Conservation (phyloP, 2,888 invertebrate genomes). For the Scelioninae gen. 1 region DNA sequence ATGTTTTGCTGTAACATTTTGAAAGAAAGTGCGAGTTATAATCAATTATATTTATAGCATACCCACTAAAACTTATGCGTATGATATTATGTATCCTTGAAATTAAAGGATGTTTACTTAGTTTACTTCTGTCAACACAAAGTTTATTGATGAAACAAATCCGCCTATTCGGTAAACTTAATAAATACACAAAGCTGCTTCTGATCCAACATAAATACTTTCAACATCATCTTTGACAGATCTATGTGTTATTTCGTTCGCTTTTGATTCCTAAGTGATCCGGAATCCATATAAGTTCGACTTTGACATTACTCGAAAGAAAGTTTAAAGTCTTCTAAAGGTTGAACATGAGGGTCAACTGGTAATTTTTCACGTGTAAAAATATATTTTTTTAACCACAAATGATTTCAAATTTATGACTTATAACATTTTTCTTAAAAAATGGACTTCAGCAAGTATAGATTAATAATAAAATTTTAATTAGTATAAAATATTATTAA, state of each 20-base stretch:
- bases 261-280: conserved; percentile 46
- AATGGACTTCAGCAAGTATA: too few relatives aligned
- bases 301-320: conserved; percentile 51
- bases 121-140: not conserved
- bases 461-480: too few relatives aligned
- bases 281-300: conserved; percentile 51
- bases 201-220: conserved; percentile 32
- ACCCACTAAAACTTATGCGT: too few relatives aligned
- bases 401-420: too few relatives aligned
- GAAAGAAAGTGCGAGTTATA: too few relatives aligned
- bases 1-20: too few relatives aligned
- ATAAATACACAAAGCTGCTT: conserved; percentile 39
- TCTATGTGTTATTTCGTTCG: conserved; percentile 24
- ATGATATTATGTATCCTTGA: too few relatives aligned
- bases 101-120: not conserved
- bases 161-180: conserved; percentile 31
- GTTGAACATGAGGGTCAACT: conserved; percentile 23
- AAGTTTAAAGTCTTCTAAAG: conserved; percentile 44
- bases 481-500: too few relatives aligned
- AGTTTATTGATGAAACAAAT: conserved; percentile 13
- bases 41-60: too few relatives aligned
- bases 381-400: too few relatives aligned
- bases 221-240: conserved; percentile 31
- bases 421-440: too few relatives aligned
- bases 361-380: not conserved